phyloP scores from a whole-genome alignment of 2,797 vertebrate genomes.

The Pseudocheirus occidentalis region DNA sequence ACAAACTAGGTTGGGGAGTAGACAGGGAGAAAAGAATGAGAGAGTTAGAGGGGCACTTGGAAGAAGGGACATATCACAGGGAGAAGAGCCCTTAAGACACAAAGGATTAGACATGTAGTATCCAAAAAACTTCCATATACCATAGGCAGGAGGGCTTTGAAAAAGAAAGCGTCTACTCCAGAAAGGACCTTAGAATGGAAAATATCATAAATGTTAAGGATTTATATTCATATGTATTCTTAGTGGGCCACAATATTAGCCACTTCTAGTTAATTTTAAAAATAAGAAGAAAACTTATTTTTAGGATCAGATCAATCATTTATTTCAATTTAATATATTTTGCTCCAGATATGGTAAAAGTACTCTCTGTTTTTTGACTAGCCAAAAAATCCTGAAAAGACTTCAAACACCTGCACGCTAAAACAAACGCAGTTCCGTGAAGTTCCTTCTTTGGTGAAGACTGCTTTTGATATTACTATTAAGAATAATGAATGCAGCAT shows the following conservation, averaged over 20 bases:
- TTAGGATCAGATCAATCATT: background rate
- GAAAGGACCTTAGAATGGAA: background rate
- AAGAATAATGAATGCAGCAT: background rate
- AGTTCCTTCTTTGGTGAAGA: background rate
- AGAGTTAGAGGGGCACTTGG: background rate
- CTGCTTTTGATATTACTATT: background rate
- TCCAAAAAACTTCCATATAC: background rate
- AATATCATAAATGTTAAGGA: background rate
- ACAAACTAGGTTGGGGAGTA: too few relatives aligned
- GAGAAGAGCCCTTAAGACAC: background rate
- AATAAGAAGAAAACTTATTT: background rate
- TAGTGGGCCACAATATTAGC: background rate
- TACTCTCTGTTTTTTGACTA: background rate
- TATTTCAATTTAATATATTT: background rate
- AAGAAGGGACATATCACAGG: background rate
- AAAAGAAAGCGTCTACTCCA: background rate
- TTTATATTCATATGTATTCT: background rate
- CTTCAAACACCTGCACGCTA: too few relatives aligned
- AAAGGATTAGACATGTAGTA: background rate
- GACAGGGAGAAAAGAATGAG: too few relatives aligned
- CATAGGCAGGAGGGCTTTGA: background rate
- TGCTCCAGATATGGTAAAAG: background rate
- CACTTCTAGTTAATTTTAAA: background rate
- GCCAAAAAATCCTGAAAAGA: background rate
- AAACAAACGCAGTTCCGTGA: background rate